These are phyloP conservation scores for Ivindomyrus marchei DNA, from an alignment of 2,113 vertebrate genomes.

Conservation along the genomic window DNA sequence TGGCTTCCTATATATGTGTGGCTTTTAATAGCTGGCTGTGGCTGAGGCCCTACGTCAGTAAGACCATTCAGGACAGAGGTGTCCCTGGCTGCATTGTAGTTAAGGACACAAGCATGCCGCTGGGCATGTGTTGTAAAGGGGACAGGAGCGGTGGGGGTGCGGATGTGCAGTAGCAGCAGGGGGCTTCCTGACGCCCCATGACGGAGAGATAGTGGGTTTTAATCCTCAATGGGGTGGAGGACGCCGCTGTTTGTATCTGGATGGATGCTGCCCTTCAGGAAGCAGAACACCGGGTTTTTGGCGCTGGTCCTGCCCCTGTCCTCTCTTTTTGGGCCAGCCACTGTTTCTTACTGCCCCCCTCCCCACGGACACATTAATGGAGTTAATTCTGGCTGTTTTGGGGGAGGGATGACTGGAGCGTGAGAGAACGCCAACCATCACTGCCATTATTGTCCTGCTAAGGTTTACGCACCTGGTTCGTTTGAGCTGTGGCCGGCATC, in stretches of 20 bases:
- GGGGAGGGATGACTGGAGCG: background rate
- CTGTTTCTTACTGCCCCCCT: background rate
- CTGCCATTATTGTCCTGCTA: background rate
- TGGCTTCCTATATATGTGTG: slow-evolving; percentile 19
- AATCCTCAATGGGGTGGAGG: background rate
- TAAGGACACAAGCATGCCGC: background rate
- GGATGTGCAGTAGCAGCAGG: background rate
- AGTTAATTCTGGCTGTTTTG: background rate
- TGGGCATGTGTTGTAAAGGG: background rate
- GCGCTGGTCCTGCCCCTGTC: background rate
- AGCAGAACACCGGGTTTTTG: background rate
- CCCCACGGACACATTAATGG: background rate
- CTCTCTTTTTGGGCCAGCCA: background rate
- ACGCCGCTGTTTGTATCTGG: background rate
- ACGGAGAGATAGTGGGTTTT: background rate
- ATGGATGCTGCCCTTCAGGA: background rate
- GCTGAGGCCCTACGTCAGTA: background rate
- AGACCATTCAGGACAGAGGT: background rate
- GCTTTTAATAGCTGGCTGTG: background rate
- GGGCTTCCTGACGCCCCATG: background rate
- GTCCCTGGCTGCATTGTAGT: background rate
- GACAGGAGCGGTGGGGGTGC: background rate
- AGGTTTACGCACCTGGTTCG: background rate
- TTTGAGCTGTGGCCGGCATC: background rate
- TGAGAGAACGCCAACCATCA: background rate